Percentiles rank a stretch among this genome's conserved stretches.
phyloP scores from a whole-genome alignment of 2,888 invertebrate species.

The Laspeyria flexula region DNA sequence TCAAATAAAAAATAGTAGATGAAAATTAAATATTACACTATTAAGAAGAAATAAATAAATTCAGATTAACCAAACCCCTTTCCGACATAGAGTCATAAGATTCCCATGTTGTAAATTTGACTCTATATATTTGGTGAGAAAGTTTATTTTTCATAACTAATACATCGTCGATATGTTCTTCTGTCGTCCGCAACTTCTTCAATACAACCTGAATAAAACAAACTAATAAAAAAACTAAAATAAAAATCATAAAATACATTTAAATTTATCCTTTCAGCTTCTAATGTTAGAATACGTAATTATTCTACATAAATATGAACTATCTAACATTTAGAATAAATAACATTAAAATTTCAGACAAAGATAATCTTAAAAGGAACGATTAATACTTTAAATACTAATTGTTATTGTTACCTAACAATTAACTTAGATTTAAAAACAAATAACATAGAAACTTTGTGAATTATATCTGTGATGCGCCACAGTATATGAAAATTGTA shows the following conservation, averaged over 20 bases:
- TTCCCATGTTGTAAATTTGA: conserved; percentile 20
- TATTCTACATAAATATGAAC: no score
- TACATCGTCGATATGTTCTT: conserved; percentile 32
- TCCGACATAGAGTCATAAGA: not conserved
- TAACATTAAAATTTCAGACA: not conserved
- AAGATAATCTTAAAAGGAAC: not conserved
- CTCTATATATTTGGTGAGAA: conserved; percentile 22
- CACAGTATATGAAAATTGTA: no score
- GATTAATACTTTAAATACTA: not conserved
- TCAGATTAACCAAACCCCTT: conserved; percentile 21
- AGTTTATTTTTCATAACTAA: conserved; percentile 23
- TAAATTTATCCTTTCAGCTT: not conserved
- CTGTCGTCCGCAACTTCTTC: conserved; percentile 12
- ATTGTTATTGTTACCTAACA: no score
- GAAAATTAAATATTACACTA: not conserved
- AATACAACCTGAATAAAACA: conserved; percentile 27
- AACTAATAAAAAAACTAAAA: conserved; percentile 4
- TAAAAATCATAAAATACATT: not conserved
- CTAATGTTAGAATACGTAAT: not conserved
- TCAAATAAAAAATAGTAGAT: no score
- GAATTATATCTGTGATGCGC: no score
- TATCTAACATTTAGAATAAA: no score
- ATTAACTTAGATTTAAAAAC: no score
- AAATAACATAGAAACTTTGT: no score
- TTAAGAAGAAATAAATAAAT: conserved; percentile 21